Base-by-base conservation (phyloP, 1,140 invertebrate species). In the Meloidogyne exigua region DNA sequence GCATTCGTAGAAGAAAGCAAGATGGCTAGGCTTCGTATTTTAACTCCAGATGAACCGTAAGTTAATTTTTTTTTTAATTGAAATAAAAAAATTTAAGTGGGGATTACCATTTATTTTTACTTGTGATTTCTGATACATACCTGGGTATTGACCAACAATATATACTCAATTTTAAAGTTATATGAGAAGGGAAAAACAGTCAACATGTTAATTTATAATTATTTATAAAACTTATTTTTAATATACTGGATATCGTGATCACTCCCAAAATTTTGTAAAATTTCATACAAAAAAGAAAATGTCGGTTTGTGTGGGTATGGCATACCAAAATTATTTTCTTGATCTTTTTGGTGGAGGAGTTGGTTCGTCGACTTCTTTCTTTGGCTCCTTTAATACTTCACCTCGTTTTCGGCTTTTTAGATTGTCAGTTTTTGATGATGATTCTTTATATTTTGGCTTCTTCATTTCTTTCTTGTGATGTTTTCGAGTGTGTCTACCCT, bases 131-230 rank as follows among this genome's bases (percentile, higher is more conserved):
- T 72, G 95, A 99, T 89, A 93, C 92, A 70, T 96, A 98, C 85
- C 89, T 98, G 32, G 95, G 95, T 25, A 89, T 98, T 12, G 96
- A 99, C 89, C 95, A 98, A 85, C 94, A 98, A 86, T 97, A 94
- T 84, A 89, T 90, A 80, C 72, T 91, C 76, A 76, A 76, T 49
- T 49, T 76, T 77, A 36, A 42, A 26, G 28, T 57, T 44, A 15
- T 10, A 72, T 66, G 18, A 65, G 21, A 32, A 25, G 5, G 5
- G 12, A 15, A 66, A 28, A 18, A 23, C 1, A 11, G 9, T 39
- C 9, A 39, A 28, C 4, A 26, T 66, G 12, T 36, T 26, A n/a
- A 21, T 26, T 15, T n/a, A 32, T 32, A 32, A 32, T 3, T 32
- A 32, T 32, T 32, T 32, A n/a, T n/a, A n/a, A n/a, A n/a, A n/a